Percentiles rank a stretch among this genome's conserved stretches.
Conservation (phyloP, 2,797 vertebrate species). For the Schizopygopsis malacanthus region DNA sequence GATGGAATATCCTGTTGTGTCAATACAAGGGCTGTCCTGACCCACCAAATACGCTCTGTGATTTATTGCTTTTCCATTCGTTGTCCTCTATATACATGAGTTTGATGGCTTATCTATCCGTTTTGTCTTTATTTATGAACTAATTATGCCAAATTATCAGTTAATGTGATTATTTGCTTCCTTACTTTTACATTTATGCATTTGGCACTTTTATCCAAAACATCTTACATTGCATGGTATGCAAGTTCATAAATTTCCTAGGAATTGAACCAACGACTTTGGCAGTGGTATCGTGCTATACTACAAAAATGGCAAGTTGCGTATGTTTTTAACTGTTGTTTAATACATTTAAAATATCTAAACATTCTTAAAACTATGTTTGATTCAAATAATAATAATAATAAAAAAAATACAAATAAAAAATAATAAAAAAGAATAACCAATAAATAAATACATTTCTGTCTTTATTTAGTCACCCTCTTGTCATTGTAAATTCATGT, state of each 20-base stretch:
- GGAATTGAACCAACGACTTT: background rate
- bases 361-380: background rate
- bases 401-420: too few species aligned
- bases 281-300: background rate
- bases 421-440: too few species aligned
- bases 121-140: background rate
- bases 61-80: background rate
- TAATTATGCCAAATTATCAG: background rate
- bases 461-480: background rate
- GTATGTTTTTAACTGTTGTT: background rate
- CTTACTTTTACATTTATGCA: background rate
- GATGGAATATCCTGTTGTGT: conserved; percentile 64
- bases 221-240: background rate
- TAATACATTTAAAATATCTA: background rate
- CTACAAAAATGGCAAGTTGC: background rate
- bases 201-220: background rate
- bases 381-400: background rate
- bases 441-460: background rate
- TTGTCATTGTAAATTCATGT: background rate
- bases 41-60: conserved; percentile 39
- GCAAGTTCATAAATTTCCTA: background rate
- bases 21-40: conserved; percentile 47
- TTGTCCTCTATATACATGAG: background rate
- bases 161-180: background rate
- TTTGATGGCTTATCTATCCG: background rate